Base-by-base conservation (phyloP, 2,888 invertebrate species). In the Drosophila quinaria region DNA sequence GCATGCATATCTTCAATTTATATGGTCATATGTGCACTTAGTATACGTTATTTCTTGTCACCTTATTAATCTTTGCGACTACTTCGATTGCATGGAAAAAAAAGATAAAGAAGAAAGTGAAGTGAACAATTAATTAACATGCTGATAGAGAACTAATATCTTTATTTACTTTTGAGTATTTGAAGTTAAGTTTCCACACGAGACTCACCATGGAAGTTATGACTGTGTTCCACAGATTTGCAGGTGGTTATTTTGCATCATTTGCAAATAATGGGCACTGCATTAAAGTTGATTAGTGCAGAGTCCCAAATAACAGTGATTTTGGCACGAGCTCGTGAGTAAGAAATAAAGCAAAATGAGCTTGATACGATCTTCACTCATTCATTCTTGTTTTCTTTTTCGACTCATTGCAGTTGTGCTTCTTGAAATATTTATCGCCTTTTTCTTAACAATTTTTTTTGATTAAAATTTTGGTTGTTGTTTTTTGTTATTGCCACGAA, bases 251-350 rank as follows among this genome's bases (percentile, higher is more conserved):
- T 74, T 78, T 74, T 9, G 15, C 37, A 61, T 50, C 68, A 78
- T 74, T 74, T 78, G 54, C 37, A 49, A 41, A 41, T 61, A 61
- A 74, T 74, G 66, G 54, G 8, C 49, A 2, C 44, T 44, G 29
- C 74, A 78, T 78, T 49, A 76, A 63, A 59, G 15, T 47, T 70
- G 73, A 74, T 74, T 51, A 39, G 25, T 22, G 10, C 11, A 17
- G 51, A 56, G 51, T 17, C 33, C 55, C 31, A 63, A 75, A 75
- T 68, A 51, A 68, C 35, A 68, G 74, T 35, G 51, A 22, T 61
- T 29, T 31, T 39, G 6, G 17, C 13, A 17, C 3, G 39, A 37
- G 22, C n/a, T 44, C 25, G 49, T 51, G 42, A 56, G 31, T 55
- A 31, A 13, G 46, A 39, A 50, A 41, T 31, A 17, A 58, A 2